phyloP scores from a whole-genome alignment of 2,113 vertebrate genomes.

The Saccopteryx leptura region DNA sequence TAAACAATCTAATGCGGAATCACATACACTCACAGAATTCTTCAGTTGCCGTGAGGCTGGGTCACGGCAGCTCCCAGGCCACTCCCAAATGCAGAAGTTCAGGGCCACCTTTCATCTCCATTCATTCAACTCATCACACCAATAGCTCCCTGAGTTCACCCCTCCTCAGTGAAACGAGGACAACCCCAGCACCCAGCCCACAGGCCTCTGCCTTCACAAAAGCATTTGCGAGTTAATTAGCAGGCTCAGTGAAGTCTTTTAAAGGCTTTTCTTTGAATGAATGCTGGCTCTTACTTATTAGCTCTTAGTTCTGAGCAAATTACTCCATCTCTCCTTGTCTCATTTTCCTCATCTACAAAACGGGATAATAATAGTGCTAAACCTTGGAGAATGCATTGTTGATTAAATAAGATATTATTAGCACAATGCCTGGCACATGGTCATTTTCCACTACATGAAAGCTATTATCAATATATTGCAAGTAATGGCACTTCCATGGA shows the following conservation, averaged over 20 bases:
- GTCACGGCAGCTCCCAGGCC: not conserved
- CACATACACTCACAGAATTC: not conserved
- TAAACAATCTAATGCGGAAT: not conserved
- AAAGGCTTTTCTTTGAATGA: not conserved
- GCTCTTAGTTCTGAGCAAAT: not conserved
- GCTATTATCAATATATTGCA: not conserved
- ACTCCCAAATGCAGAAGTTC: not conserved
- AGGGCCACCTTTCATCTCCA: not conserved
- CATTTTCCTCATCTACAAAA: slow-evolving; percentile 23
- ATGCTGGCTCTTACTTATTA: not conserved
- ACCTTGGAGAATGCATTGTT: not conserved
- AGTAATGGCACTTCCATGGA: not conserved
- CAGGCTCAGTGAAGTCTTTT: not conserved
- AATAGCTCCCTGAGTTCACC: fast-evolving
- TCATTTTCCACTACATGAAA: not conserved
- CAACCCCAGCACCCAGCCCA: not conserved
- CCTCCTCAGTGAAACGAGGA: not conserved
- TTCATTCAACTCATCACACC: not conserved
- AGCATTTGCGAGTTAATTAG: not conserved
- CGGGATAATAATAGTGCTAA: not conserved
- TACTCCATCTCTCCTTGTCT: not conserved
- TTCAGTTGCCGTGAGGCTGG: not conserved
- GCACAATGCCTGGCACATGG: not conserved
- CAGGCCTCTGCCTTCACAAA: not conserved
- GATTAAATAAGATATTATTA: slow-evolving; percentile 33